phyloP scores from a whole-genome alignment of 2,888 invertebrate genomes.

The Synergus laeviventris region DNA sequence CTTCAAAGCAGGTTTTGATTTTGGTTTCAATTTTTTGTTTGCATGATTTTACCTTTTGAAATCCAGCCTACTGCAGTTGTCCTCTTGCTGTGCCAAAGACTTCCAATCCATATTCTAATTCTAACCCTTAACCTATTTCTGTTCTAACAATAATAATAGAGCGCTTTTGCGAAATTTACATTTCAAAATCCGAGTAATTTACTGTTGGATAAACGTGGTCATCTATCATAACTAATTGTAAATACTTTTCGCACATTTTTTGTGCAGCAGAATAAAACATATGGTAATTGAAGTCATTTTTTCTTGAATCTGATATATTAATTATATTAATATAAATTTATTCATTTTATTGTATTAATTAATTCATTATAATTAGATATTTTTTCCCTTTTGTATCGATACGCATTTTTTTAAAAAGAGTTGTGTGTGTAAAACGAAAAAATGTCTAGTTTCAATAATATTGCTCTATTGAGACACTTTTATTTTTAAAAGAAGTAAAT shows the following conservation, averaged over 20 bases:
- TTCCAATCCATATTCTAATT: background rate
- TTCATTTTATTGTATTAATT: too few relatives aligned
- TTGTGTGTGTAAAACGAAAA: too few relatives aligned
- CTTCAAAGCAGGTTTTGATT: constrained; percentile 68
- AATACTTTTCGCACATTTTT: background rate
- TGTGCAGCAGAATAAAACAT: background rate
- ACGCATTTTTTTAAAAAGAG: too few relatives aligned
- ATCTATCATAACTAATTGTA: constrained; percentile 13
- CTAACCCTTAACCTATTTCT: background rate
- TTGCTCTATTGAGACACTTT: too few relatives aligned
- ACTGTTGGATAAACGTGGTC: constrained; percentile 38
- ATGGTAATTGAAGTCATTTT: background rate
- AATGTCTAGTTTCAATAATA: too few relatives aligned
- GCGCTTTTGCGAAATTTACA: constrained; percentile 4
- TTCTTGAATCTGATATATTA: background rate
- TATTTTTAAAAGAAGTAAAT: too few relatives aligned
- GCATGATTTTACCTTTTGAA: constrained; percentile 48
- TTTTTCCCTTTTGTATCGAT: too few relatives aligned
- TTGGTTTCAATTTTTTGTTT: constrained; percentile 64
- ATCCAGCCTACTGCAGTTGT: background rate
- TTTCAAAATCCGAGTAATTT: background rate
- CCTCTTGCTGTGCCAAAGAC: background rate
- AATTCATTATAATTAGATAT: too few relatives aligned
- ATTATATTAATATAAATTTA: background rate
- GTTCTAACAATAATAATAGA: background rate